These are phyloP conservation scores for Leptinotarsa peninsularis DNA, from an alignment of 2,888 invertebrate genomes.

Conservation along the genomic window DNA sequence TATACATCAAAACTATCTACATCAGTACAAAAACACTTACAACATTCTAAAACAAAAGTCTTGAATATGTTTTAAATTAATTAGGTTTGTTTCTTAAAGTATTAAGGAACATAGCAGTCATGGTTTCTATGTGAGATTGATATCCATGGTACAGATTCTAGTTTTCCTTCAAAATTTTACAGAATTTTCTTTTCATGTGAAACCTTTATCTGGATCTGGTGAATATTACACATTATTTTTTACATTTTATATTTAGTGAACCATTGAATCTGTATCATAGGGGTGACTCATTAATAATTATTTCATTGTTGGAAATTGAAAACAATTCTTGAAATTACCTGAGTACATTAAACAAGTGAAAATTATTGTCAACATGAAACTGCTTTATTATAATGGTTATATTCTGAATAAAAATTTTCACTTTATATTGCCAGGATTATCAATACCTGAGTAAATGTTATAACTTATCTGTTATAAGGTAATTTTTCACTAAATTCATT, in stretches of 20 bases:
- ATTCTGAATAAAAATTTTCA: background rate
- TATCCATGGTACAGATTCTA: constrained; percentile 29
- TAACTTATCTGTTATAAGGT: no score
- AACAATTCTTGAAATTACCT: constrained; percentile 10
- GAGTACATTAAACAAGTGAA: background rate
- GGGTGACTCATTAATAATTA: constrained; percentile 22
- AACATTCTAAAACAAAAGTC: constrained; percentile 40
- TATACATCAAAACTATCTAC: constrained; percentile 35
- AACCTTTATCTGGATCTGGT: background rate
- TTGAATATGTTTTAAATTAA: constrained; percentile 34
- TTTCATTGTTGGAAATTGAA: constrained; percentile 9
- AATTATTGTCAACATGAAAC: constrained; percentile 1
- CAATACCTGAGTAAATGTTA: no score
- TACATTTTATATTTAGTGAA: background rate
- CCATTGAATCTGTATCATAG: constrained; percentile 8
- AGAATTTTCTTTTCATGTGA: no score
- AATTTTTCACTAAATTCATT: no score
- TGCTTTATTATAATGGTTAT: background rate
- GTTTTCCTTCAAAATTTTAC: constrained; percentile 19
- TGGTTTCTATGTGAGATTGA: constrained; percentile 47
- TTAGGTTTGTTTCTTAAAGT: constrained; percentile 34
- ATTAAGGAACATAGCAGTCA: constrained; percentile 50
- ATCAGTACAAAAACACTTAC: constrained; percentile 46
- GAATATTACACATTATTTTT: constrained; percentile 10
- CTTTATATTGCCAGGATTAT: background rate